Percentiles rank a stretch among this genome's conserved stretches.
Conservation (phyloP, 2,797 vertebrate genomes). For the Sciurus vulgaris region DNA sequence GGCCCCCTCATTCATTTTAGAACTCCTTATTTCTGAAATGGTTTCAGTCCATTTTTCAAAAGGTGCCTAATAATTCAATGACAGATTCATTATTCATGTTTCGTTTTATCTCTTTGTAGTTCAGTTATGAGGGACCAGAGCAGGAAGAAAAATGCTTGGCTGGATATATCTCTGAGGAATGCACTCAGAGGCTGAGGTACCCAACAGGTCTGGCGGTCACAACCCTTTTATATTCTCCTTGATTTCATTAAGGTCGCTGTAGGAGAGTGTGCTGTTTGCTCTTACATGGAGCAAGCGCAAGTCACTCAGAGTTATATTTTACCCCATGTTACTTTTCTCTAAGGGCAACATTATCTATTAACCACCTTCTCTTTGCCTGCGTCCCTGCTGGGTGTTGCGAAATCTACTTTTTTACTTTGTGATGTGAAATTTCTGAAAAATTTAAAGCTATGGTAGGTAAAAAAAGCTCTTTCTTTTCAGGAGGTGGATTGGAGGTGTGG, state of each 20-base stretch:
- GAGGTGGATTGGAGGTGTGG: not conserved
- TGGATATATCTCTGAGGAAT: not conserved
- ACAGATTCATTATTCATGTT: not conserved
- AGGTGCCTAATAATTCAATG: not conserved
- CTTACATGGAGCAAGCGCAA: not conserved
- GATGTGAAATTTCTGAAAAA: conserved; percentile 9
- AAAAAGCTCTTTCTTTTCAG: not conserved
- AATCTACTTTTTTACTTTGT: not conserved
- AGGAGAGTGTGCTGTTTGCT: not conserved
- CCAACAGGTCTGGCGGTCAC: not conserved
- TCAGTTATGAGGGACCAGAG: not conserved
- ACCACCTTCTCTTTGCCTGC: not conserved
- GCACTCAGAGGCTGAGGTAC: not conserved
- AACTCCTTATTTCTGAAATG: not conserved
- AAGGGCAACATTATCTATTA: conserved; percentile 34
- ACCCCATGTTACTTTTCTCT: conserved; percentile 3
- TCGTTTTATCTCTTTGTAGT: conserved; percentile 25
- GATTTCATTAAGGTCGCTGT: not conserved
- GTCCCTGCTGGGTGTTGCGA: not conserved
- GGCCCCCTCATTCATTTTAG: accelerated
- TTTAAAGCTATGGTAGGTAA: not conserved
- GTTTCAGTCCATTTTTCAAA: not conserved
- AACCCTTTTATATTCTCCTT: not conserved
- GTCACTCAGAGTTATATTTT: conserved; percentile 35
- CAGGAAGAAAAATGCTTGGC: not conserved